Percentiles rank a stretch among this genome's conserved stretches.
Evolutionary conservation across 2,113 vertebrate genomes (phyloP).

Genomic region (Pantherophis guttatus): DNA sequence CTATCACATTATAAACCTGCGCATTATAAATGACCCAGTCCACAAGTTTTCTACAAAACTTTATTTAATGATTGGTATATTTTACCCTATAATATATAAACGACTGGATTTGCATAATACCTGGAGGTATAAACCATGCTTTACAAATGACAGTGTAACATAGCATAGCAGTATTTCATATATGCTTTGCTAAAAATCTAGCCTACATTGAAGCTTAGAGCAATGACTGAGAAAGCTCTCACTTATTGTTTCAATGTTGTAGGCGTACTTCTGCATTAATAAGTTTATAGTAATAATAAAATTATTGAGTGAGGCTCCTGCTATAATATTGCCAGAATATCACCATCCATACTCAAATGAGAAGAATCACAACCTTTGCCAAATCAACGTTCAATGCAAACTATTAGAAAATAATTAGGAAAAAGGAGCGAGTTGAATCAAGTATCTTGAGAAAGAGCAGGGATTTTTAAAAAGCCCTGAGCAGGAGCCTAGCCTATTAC

Average conservation of each 20-base stretch:
- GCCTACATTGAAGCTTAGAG: background rate
- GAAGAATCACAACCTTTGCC: background rate
- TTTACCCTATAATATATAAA: background rate
- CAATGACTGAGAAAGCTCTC: background rate
- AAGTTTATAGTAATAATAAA: background rate
- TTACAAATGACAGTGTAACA: background rate
- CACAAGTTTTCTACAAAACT: background rate
- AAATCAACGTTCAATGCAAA: background rate
- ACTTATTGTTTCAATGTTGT: background rate
- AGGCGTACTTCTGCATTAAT: background rate
- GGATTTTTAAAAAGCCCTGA: background rate
- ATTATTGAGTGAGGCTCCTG: background rate
- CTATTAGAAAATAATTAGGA: background rate
- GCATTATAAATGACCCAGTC: background rate
- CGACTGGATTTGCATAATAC: background rate
- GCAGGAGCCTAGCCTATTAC: background rate
- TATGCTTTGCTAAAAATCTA: background rate
- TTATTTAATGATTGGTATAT: background rate
- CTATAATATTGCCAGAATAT: background rate
- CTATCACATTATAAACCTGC: background rate
- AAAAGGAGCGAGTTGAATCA: background rate
- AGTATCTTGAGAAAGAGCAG: background rate
- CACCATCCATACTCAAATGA: background rate
- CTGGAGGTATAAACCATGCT: background rate
- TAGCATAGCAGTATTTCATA: background rate